Evolutionary conservation across 2,888 invertebrate species (phyloP).

Genomic region (Eurytoma adleriae): DNA sequence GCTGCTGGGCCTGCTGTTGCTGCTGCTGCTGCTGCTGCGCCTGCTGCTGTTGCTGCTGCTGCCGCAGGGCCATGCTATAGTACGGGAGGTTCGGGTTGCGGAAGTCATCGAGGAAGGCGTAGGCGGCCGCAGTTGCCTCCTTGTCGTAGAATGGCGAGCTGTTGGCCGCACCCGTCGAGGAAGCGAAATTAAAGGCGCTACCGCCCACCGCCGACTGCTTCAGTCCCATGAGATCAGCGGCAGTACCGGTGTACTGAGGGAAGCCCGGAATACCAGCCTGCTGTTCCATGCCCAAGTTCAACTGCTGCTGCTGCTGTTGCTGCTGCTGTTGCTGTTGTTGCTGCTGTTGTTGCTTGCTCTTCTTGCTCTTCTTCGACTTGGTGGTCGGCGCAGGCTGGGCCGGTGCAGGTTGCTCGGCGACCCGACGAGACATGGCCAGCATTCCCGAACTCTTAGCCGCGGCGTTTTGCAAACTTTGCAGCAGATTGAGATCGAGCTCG

Average conservation of each 20-base stretch:
- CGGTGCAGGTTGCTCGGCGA: conserved; percentile 65
- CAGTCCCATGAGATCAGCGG: conserved; percentile 78
- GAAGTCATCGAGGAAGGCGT: conserved; percentile 72
- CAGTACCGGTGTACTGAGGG: conserved; percentile 66
- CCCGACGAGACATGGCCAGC: conserved; percentile 72
- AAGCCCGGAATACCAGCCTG: conserved; percentile 65
- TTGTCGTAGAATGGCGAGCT: conserved; percentile 72
- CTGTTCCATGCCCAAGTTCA: conserved; percentile 60
- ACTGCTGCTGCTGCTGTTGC: conserved; percentile 63
- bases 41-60: conserved; percentile 57
- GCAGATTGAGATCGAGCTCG: conserved; percentile 70
- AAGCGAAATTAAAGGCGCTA: conserved; percentile 90
- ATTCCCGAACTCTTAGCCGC: conserved; percentile 68
- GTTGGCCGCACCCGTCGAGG: conserved; percentile 77
- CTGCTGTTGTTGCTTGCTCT: conserved; percentile 60
- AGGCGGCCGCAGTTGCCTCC: conserved; percentile 69
- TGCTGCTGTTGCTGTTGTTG: conserved; percentile 69
- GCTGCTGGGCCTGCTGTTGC: conserved; percentile 61
- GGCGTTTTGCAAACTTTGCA: conserved; percentile 70
- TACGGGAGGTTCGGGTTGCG: conserved; percentile 69
- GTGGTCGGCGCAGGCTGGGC: conserved; percentile 58
- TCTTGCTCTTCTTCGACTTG: conserved; percentile 64
- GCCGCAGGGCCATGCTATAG: conserved; percentile 71
- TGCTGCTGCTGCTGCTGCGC: conserved; percentile 60
- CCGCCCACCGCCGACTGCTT: conserved; percentile 82